Evolutionary conservation across 2,113 vertebrate genomes (phyloP), one percentile per base, ranked within the genome.

Genomic region (Scytalopus superciliaris): DNA sequence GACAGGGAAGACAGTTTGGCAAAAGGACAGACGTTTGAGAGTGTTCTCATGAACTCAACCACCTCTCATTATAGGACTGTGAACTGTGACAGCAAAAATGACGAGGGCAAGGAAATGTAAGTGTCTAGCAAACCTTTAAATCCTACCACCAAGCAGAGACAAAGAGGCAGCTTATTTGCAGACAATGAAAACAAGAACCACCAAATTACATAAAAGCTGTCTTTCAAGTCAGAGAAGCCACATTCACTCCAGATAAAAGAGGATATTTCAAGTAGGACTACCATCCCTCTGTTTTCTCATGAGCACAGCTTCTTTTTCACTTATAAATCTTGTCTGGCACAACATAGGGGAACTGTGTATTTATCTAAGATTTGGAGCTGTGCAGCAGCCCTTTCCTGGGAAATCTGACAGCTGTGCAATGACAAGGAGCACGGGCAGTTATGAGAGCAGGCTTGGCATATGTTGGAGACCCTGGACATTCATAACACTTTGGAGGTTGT

Each of bases 231-330:
- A 78, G 49, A 78, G 40, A 64, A 78, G 52, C 19, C 60, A 30
- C 42, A n/a, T 42, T 89, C 33, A 40, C 13, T 81, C 33, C 35
- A 75, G 33, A 75, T 72, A 67, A 88, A 82, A 82, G 35, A 74
- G 8, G 7, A 19, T 77, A 78, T 64, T 95, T n/a, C 33, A 67
- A 63, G 39, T 8, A 87, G 55, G 23, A 75, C 45, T 77, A 57
- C 45, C 33, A 37, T 62, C 21, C 31, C 70, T 66, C 53, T 80
- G 17, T 76, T 89, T 93, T 80, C 76, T 94, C 57, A 53, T 49
- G 17, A 80, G 60, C 47, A 56, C 6, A 0, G 53, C 60, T 22
- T 73, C 62, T 75, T 89, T 89, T 44, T 89, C 52, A 42, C 60
- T 89, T 67, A 63, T 35, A 75, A 87, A 75, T 56, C 56, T 30